Conservation (phyloP, 2,888 invertebrate species). For the Notocelia uddmanniana region DNA sequence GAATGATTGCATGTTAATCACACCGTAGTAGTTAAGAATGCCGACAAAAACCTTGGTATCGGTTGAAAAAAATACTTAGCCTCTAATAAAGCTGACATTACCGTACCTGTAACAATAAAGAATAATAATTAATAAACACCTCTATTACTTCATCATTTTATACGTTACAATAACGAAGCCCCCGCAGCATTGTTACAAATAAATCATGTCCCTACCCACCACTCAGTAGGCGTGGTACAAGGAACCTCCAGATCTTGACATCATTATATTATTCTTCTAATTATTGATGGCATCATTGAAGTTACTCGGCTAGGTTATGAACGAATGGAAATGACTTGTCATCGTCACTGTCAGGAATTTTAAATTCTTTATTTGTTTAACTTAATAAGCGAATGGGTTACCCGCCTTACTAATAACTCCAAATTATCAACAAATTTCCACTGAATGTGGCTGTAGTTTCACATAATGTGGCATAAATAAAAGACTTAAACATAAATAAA, state of each 20-base stretch:
- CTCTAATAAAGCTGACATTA: slow-evolving; percentile 50
- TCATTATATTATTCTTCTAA: slow-evolving; percentile 42
- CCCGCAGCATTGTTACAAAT: slow-evolving; percentile 78
- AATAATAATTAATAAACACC: slow-evolving; percentile 77
- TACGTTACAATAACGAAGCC: slow-evolving; percentile 71
- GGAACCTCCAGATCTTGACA: slow-evolving; percentile 45
- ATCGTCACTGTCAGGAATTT: not conserved
- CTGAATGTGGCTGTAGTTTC: too few relatives aligned
- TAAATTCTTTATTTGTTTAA: not conserved
- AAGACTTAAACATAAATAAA: not conserved
- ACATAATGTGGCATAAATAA: too few relatives aligned
- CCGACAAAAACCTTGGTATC: not conserved
- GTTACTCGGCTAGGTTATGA: not conserved
- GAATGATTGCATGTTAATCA: not conserved
- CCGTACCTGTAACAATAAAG: slow-evolving; percentile 79
- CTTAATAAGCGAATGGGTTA: not conserved
- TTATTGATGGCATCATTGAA: slow-evolving; percentile 40
- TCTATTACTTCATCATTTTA: slow-evolving; percentile 67
- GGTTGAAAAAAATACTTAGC: slow-evolving; percentile 17
- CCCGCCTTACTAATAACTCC: too few relatives aligned
- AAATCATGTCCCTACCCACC: slow-evolving; percentile 53
- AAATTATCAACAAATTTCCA: too few relatives aligned
- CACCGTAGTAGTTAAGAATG: not conserved
- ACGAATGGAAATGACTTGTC: not conserved
- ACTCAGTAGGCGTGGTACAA: slow-evolving; percentile 42